These are phyloP conservation scores for Endotricha flammealis DNA, from an alignment of 2,888 invertebrate genomes.

Conservation along the genomic window DNA sequence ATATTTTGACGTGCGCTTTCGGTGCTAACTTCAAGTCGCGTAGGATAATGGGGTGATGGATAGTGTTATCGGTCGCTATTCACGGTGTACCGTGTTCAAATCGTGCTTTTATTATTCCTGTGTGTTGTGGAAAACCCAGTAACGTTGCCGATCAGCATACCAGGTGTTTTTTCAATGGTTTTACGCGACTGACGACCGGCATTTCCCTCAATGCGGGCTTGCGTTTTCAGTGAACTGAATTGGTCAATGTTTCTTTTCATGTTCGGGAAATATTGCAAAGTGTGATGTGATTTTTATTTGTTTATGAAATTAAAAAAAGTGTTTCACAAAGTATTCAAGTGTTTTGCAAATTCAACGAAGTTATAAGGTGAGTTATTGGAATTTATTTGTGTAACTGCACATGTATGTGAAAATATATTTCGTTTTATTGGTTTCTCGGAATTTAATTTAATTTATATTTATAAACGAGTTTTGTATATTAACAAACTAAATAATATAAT, in stretches of 20 bases:
- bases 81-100: constrained; percentile 57
- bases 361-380: constrained; percentile 14
- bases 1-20: constrained; percentile 72
- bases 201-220: constrained; percentile 39
- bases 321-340: neutral
- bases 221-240: constrained; percentile 26
- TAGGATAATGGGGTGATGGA: constrained; percentile 73
- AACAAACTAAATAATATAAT: too few species aligned
- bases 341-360: constrained; percentile 2
- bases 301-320: neutral
- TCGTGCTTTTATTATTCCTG: constrained; percentile 50
- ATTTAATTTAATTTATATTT: too few species aligned
- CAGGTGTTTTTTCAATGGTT: constrained; percentile 35
- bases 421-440: too few species aligned
- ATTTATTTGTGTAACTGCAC: neutral
- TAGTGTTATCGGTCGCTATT: constrained; percentile 74
- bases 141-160: constrained; percentile 31
- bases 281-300: constrained; percentile 28
- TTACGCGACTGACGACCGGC: constrained; percentile 39
- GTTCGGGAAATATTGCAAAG: constrained; percentile 22
- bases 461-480: too few species aligned
- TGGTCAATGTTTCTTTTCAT: constrained; percentile 20
- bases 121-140: constrained; percentile 51
- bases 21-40: constrained; percentile 69
- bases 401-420: too few species aligned